Evolutionary conservation across 2,888 invertebrate species (phyloP).

Genomic region (Drosophila nr. fundita): DNA sequence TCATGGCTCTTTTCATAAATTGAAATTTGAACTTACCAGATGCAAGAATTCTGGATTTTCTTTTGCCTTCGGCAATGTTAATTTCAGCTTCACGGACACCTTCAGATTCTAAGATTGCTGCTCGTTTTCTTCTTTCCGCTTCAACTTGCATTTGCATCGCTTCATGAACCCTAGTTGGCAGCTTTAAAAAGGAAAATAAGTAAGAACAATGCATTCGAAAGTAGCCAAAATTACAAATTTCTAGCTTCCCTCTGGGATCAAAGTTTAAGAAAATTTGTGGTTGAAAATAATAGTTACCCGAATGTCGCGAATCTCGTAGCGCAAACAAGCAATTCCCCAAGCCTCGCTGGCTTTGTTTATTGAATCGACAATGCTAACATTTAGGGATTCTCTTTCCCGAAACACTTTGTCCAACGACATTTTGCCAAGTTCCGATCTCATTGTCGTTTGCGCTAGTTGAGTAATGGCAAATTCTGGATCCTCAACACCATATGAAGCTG

Average conservation of each 20-base stretch:
- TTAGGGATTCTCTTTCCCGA: conserved; percentile 97
- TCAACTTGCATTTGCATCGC: conserved; percentile 99
- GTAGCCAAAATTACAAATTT: background rate
- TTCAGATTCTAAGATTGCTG: conserved; percentile 98
- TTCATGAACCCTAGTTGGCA: conserved; percentile 96
- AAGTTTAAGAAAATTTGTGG: background rate
- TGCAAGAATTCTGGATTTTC: conserved; percentile 94
- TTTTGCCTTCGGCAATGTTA: conserved; percentile 98
- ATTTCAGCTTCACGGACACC: conserved; percentile 96
- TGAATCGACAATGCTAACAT: conserved; percentile 96
- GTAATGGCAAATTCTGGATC: conserved; percentile 99
- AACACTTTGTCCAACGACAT: conserved; percentile 98
- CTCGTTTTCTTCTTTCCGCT: conserved; percentile 98
- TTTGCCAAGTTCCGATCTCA: conserved; percentile 99
- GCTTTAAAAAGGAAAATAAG: conserved; percentile 86
- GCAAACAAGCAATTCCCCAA: conserved; percentile 98
- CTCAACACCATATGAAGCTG: conserved; percentile 98
- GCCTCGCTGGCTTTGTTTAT: conserved; percentile 99
- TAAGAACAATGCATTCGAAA: background rate
- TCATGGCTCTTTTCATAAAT: background rate
- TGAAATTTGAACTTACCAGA: conserved; percentile 87
- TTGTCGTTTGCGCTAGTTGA: conserved; percentile 99
- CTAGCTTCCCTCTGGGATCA: background rate
- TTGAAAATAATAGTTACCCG: conserved; percentile 67
- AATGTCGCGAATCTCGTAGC: conserved; percentile 95